These are phyloP conservation scores for Macrobrachium nipponense DNA, from an alignment of 1,140 invertebrate species.

Conservation along the genomic window DNA sequence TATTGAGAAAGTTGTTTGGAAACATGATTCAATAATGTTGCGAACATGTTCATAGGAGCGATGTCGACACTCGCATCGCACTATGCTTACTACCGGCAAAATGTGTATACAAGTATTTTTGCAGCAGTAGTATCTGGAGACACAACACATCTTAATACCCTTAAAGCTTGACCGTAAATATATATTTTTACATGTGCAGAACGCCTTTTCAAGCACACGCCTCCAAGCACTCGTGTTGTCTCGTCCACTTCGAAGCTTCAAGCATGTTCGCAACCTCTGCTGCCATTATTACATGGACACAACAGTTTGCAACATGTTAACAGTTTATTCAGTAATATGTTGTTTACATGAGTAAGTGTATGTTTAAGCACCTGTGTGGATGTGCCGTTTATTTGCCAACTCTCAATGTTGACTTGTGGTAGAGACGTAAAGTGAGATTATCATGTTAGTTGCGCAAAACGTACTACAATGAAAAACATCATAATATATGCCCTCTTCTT, in stretches of 20 bases:
- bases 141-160: no score
- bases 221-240: neutral
- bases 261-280: neutral
- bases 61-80: neutral
- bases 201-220: no score
- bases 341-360: neutral
- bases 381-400: neutral
- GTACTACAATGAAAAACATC: no score
- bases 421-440: no score
- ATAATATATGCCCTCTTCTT: no score
- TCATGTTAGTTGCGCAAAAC: no score
- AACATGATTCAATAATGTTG: conserved; percentile 11
- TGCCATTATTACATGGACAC: conserved; percentile 10
- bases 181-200: no score
- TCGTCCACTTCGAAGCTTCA: neutral
- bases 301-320: conserved; percentile 5
- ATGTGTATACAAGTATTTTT: no score
- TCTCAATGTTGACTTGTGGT: no score
- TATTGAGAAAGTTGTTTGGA: conserved; percentile 8
- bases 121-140: no score
- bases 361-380: neutral
- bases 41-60: neutral
- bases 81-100: no score
- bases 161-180: no score
- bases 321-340: neutral